Evolutionary conservation across 2,113 vertebrate species (phyloP).

Genomic region (Calidris pugnax): DNA sequence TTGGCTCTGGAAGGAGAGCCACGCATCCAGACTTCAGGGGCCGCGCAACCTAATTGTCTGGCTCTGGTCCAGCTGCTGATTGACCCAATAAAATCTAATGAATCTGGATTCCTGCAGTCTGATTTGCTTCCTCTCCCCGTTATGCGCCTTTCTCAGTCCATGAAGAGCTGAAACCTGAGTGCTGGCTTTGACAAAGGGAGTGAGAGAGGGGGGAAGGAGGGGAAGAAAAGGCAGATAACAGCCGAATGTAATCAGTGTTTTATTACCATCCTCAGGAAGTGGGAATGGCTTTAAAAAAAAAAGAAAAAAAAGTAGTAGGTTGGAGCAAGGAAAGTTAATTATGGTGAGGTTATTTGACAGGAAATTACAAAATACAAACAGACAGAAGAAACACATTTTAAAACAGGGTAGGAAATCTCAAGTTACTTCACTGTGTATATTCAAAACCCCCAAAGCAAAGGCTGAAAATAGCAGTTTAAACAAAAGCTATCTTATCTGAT

Average conservation of each 20-base stretch:
- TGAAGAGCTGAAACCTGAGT: slow-evolving; percentile 65
- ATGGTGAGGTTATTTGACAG: slow-evolving; percentile 81
- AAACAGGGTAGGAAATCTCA: slow-evolving; percentile 77
- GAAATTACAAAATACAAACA: slow-evolving; percentile 85
- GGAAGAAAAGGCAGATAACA: slow-evolving; percentile 73
- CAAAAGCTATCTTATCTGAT: slow-evolving; percentile 83
- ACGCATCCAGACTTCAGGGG: neutral
- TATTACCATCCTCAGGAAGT: slow-evolving; percentile 83
- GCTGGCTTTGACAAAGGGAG: slow-evolving; percentile 59
- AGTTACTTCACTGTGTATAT: slow-evolving; percentile 74
- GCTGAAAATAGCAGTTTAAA: slow-evolving; percentile 82
- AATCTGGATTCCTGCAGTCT: slow-evolving; percentile 69
- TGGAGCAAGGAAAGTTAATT: slow-evolving; percentile 82
- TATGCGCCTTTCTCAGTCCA: neutral
- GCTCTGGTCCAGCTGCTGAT: slow-evolving; percentile 45
- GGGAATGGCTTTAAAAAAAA: slow-evolving; percentile 38
- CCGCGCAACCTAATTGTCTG: slow-evolving; percentile 30
- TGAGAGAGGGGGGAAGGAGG: slow-evolving; percentile 1
- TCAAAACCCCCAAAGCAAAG: slow-evolving; percentile 77
- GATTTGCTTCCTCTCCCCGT: slow-evolving; percentile 67
- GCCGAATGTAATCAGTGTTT: slow-evolving; percentile 81
- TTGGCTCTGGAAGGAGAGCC: neutral
- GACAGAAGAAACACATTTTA: slow-evolving; percentile 80
- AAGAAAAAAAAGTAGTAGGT: slow-evolving; percentile 24
- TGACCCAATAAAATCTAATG: slow-evolving; percentile 72